Conservation (phyloP, 1,140 invertebrate species). For the Musca domestica region DNA sequence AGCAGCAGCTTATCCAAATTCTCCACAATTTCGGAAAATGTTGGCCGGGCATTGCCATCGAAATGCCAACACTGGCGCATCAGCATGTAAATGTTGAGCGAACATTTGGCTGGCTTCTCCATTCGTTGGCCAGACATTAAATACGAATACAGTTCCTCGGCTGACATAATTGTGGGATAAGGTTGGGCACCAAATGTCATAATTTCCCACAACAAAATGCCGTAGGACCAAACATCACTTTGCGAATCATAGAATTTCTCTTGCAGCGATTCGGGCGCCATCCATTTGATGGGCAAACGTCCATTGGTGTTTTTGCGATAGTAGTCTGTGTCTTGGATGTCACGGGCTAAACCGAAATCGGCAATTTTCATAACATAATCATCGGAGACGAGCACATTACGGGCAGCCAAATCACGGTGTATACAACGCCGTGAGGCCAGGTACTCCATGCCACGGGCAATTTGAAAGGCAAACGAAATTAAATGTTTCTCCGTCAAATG, state of each 20-base stretch:
- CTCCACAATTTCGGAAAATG: constrained; percentile 83
- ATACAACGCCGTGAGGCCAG: constrained; percentile 90
- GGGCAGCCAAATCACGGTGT: constrained; percentile 94
- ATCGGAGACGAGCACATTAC: constrained; percentile 94
- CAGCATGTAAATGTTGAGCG: constrained; percentile 86
- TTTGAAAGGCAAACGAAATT: constrained; percentile 94
- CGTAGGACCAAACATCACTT: constrained; percentile 97
- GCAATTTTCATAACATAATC: constrained; percentile 94
- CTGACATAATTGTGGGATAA: constrained; percentile 75
- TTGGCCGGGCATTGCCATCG: constrained; percentile 79
- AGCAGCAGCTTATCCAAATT: constrained; percentile 86
- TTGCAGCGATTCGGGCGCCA: constrained; percentile 96
- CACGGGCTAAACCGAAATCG: constrained; percentile 95
- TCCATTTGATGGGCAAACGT: constrained; percentile 95
- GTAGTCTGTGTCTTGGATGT: constrained; percentile 92
- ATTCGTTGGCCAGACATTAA: constrained; percentile 87
- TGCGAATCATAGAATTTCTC: constrained; percentile 92
- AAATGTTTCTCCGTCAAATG: constrained; percentile 88
- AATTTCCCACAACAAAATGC: constrained; percentile 91
- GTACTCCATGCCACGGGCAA: constrained; percentile 97
- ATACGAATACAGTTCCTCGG: constrained; percentile 80
- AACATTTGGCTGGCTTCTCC: constrained; percentile 92
- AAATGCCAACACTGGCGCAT: constrained; percentile 96
- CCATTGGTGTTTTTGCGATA: constrained; percentile 96
- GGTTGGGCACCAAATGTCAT: constrained; percentile 90